Evolutionary conservation across 2,113 vertebrate species (phyloP).

Genomic region (Erpornis zantholeuca): DNA sequence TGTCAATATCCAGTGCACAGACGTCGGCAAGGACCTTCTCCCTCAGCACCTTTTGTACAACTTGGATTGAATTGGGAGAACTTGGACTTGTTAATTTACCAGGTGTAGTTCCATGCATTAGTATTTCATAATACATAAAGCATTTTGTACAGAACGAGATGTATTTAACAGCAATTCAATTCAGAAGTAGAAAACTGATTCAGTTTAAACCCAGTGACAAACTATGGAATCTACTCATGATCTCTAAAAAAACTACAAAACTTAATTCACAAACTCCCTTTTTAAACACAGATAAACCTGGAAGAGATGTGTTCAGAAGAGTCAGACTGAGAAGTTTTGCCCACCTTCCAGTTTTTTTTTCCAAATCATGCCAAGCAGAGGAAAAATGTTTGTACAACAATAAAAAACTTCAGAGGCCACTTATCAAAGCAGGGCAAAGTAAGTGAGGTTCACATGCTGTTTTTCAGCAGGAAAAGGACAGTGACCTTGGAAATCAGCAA

Average conservation of each 20-base stretch:
- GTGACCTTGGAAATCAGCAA: neutral
- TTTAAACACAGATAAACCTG: neutral
- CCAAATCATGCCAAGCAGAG: neutral
- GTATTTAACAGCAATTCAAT: neutral
- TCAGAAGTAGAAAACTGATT: neutral
- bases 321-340: neutral
- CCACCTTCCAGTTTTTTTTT: rapidly evolving
- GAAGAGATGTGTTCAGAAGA: neutral
- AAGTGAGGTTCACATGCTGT: neutral
- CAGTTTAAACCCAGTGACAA: neutral
- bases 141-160: neutral
- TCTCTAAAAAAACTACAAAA: neutral
- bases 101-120: neutral
- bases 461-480: neutral
- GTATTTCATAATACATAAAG: neutral
- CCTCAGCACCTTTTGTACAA: neutral
- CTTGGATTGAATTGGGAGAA: neutral
- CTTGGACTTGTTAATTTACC: neutral
- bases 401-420: neutral
- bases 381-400: neutral
- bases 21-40: neutral
- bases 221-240: neutral
- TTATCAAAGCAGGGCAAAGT: neutral
- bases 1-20: neutral
- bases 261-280: neutral